Percentiles rank a stretch among this genome's conserved stretches.
These are phyloP conservation scores for Anthopleura sola DNA, from an alignment of 64 coral and sea anemone genomes.

Conservation along the genomic window DNA sequence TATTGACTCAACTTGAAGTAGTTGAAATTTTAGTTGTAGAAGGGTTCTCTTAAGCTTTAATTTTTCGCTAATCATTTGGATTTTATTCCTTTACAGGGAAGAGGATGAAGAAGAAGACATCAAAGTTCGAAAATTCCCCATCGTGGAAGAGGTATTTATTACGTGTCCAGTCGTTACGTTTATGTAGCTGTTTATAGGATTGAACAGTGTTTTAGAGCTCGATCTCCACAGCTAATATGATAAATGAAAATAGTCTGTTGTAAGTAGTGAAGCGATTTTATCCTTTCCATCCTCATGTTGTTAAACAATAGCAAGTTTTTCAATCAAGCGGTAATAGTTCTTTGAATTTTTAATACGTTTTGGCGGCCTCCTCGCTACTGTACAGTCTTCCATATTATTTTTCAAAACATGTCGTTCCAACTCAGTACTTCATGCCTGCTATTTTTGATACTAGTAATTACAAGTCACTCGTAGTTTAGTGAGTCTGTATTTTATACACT, in stretches of 20 bases:
- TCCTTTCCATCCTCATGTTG: background rate
- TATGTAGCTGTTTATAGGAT: too few species aligned
- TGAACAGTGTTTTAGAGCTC: background rate
- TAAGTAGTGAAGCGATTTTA: background rate
- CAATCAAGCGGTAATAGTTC: background rate
- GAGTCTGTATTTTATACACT: too few species aligned
- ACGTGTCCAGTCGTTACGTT: background rate
- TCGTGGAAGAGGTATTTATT: slow-evolving; percentile 89
- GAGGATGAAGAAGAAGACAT: slow-evolving; percentile 80
- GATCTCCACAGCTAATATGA: too few species aligned
- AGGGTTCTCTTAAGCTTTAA: background rate
- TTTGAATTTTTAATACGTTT: background rate
- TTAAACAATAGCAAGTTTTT: background rate
- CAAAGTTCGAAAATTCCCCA: slow-evolving; percentile 76
- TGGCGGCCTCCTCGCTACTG: too few species aligned
- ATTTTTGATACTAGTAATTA: too few species aligned
- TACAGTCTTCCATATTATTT: too few species aligned
- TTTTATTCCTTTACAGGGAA: slow-evolving; percentile 38
- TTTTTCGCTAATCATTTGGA: background rate
- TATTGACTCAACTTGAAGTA: background rate
- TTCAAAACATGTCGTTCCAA: too few species aligned
- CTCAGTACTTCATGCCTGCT: too few species aligned
- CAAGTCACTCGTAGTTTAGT: too few species aligned
- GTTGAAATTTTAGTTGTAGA: background rate
- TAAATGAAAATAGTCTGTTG: too few species aligned